phyloP scores from a whole-genome alignment of 2,797 vertebrate species.

The Melopsittacus undulatus region DNA sequence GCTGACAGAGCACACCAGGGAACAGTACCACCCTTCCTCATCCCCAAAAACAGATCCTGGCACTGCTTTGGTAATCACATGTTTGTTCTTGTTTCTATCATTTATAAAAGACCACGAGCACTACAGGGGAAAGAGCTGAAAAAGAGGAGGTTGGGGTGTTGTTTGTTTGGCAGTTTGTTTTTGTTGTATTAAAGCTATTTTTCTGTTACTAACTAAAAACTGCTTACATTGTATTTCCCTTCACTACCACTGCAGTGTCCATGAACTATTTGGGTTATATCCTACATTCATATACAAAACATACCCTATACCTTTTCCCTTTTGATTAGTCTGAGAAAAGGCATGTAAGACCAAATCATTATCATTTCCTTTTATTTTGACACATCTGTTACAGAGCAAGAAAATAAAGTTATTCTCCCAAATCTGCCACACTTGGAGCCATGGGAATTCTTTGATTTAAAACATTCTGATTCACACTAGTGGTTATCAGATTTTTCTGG shows the following conservation, averaged over 20 bases:
- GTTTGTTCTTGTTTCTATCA: neutral
- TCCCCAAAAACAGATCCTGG: neutral
- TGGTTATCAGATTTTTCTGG: neutral
- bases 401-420: neutral
- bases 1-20: neutral
- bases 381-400: neutral
- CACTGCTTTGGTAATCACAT: neutral
- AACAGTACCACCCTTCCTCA: neutral
- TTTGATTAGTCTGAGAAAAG: neutral
- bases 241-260: neutral
- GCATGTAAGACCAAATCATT: neutral
- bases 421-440: neutral
- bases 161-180: neutral
- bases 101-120: neutral
- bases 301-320: neutral
- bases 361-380: neutral
- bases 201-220: neutral
- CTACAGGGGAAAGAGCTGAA: neutral
- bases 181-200: neutral
- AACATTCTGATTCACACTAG: neutral
- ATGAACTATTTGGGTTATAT: neutral
- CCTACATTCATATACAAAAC: neutral
- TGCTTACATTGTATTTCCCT: fast-evolving
- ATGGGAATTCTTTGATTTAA: neutral
- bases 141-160: neutral